These are phyloP conservation scores for Hydrolagus colliei DNA, from an alignment of 2,797 vertebrate species.

Conservation along the genomic window DNA sequence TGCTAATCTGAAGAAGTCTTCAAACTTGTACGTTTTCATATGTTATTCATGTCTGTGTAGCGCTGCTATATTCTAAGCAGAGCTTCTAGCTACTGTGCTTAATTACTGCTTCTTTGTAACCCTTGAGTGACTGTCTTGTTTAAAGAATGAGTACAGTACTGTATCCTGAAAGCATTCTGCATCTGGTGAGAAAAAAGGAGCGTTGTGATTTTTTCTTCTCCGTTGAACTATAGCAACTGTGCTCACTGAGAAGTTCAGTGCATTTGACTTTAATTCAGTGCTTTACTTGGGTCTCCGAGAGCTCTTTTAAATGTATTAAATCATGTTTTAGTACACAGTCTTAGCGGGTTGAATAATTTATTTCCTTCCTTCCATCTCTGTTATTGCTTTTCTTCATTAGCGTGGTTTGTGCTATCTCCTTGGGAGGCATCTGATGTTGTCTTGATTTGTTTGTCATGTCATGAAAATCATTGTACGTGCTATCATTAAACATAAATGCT, in stretches of 20 bases:
- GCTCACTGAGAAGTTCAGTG: slow-evolving; percentile 15
- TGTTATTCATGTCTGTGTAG: slow-evolving; percentile 20
- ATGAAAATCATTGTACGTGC: not conserved
- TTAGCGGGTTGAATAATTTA: not conserved
- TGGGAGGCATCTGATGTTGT: not conserved
- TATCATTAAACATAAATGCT: not conserved
- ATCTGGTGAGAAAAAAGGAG: slow-evolving; percentile 25
- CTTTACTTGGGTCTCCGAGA: not conserved
- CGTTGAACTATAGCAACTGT: not conserved
- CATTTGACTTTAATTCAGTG: slow-evolving; percentile 20
- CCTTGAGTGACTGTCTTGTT: slow-evolving; percentile 29
- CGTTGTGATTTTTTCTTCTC: slow-evolving; percentile 5
- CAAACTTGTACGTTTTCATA: slow-evolving; percentile 47
- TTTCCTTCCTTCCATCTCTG: not conserved
- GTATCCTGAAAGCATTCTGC: slow-evolving; percentile 14
- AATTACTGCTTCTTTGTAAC: slow-evolving; percentile 27
- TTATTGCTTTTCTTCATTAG: not conserved
- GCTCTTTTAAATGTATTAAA: not conserved
- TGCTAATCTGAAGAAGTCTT: slow-evolving; percentile 37
- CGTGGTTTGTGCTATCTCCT: not conserved
- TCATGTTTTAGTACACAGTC: not conserved
- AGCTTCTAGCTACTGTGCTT: slow-evolving; percentile 26
- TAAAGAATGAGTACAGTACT: slow-evolving; percentile 21
- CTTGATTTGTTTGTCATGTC: slow-evolving; percentile 17
- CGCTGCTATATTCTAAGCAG: slow-evolving; percentile 11